Evolutionary conservation across 2,113 vertebrate genomes (phyloP).

Genomic region (Melospiza georgiana): DNA sequence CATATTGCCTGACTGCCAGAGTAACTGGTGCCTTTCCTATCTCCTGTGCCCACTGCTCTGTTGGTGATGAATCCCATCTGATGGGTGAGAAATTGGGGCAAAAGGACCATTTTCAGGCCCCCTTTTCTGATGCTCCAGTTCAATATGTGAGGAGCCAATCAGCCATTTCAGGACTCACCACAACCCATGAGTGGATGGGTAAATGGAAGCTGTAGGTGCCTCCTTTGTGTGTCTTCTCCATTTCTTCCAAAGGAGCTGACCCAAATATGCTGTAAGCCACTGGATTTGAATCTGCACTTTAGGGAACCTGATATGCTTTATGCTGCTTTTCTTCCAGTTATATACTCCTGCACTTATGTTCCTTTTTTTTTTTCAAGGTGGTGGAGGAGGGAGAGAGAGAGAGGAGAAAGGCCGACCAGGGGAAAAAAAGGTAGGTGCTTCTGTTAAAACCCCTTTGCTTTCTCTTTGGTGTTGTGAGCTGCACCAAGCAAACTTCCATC

Average conservation of each 20-base stretch:
- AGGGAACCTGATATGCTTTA: not conserved
- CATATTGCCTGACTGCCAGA: rapidly evolving
- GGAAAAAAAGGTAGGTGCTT: not conserved
- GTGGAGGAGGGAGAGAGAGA: too few relatives aligned
- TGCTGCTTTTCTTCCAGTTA: not conserved
- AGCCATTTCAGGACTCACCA: not conserved
- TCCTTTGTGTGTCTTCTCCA: not conserved
- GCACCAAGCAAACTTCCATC: not conserved
- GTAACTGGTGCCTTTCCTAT: not conserved
- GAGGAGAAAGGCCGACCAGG: not conserved
- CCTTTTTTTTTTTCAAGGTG: not conserved
- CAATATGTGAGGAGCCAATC: not conserved
- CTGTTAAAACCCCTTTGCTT: not conserved
- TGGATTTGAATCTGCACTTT: not conserved
- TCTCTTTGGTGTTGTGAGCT: not conserved
- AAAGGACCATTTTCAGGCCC: not conserved
- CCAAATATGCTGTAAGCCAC: not conserved
- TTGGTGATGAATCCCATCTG: not conserved
- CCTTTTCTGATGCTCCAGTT: not conserved
- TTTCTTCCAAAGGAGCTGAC: not conserved
- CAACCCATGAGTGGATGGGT: not conserved
- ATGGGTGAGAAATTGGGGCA: not conserved
- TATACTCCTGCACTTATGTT: not conserved
- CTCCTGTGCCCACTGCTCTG: not conserved
- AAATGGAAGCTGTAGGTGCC: not conserved